Conservation (phyloP, 2,113 vertebrate species). For the Uria lomvia region DNA sequence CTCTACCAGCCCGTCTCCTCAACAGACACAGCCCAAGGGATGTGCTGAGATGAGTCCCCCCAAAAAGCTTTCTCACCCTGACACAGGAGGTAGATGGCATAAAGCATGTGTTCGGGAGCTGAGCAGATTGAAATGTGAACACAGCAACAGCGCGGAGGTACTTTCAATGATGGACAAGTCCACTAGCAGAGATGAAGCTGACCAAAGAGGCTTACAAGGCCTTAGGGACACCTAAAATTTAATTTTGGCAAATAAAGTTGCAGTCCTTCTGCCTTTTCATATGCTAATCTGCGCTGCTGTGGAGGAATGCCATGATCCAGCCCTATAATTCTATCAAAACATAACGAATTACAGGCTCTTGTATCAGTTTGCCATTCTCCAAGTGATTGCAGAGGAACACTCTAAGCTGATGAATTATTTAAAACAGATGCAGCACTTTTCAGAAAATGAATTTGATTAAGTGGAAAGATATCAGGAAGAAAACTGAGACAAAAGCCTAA, state of each 20-base stretch:
- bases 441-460: conserved; percentile 30
- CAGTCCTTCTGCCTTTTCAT: neutral
- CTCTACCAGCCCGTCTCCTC: neutral
- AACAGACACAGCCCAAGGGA: neutral
- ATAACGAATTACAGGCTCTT: conserved; percentile 6
- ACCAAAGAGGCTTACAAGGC: neutral
- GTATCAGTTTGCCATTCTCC: neutral
- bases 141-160: neutral
- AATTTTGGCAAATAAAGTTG: neutral
- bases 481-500: conserved; percentile 23
- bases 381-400: neutral
- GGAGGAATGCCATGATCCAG: neutral
- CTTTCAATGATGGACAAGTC: neutral
- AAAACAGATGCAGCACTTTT: conserved; percentile 9
- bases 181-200: neutral
- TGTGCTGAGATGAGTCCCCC: neutral
- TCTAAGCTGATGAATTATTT: conserved; percentile 36
- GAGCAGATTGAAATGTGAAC: neutral
- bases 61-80: neutral
- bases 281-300: neutral
- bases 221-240: neutral
- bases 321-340: neutral
- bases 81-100: neutral
- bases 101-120: neutral
- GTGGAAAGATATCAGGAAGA: neutral